Base-by-base conservation (phyloP, 2,797 vertebrate genomes). In the Enoplosus armatus region DNA sequence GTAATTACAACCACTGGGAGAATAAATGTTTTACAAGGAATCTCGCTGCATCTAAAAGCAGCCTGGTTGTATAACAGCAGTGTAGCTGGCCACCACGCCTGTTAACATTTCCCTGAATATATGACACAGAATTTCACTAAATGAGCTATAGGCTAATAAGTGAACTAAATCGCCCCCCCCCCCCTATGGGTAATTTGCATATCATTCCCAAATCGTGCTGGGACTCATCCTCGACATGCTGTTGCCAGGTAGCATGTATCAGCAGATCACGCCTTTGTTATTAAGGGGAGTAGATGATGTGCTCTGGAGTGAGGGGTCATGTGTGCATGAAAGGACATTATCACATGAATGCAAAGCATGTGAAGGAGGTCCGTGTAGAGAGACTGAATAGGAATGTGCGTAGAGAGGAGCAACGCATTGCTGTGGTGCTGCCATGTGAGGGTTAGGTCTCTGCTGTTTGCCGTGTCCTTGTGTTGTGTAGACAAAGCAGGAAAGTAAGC, bases 181-280 rank as follows among this genome's bases (percentile, higher is more conserved):
- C 3, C 29, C 29, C 29, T 31, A 31, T 3, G 29, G 6, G 16
- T 20, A 2, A 29, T 68, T 73, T 53, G 12, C 50, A 39, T 33
- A 45, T 22, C 15, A 47, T n/a, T 64, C 39, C 14, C 31, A 47
- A 26, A 29, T 51, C 12, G 16, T 22, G 10, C 18, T 3, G 35
- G 37, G 10, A 11, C 26, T 62, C 39, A 11, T 69, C 31, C 14
- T 27, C 54, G 22, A 15, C 55, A 67, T 31, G 27, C 26, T 39
- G 71, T 59, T 65, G 75, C 62, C 58, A 68, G 16, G 62, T 77
- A 78, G 60, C 53, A 18, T 16, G 8, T 64, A 24, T 68, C 4
- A 59, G 33, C 58, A 59, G 51, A 65, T 59, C 27, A 66, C n/a
- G 6, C 7, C 26, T 53, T 62, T 79, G 35, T 53, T 59, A 48